A percentile compares a stretch with the other conserved stretches of the same genome.
phyloP scores from a whole-genome alignment of 2,113 vertebrate species.

The Oncorhynchus clarkii region DNA sequence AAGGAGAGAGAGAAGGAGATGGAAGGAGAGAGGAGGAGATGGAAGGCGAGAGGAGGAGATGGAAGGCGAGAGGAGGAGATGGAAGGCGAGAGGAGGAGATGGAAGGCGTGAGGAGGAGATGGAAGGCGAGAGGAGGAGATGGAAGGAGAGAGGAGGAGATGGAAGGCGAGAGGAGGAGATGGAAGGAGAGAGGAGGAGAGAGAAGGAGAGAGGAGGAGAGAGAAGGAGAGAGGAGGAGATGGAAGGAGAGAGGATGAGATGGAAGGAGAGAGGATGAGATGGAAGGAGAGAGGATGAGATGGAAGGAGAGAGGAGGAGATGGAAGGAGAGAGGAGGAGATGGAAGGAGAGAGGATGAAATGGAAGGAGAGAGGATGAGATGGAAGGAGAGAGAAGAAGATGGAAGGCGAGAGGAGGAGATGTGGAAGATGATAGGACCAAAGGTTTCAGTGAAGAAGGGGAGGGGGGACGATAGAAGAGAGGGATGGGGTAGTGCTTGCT shows the following conservation, averaged over 20 bases:
- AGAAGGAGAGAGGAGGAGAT: too few species aligned
- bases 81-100: too few species aligned
- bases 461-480: conserved; percentile 18
- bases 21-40: too few species aligned
- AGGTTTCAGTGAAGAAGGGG: conserved; percentile 5
- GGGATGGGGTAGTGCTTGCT: neutral
- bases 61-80: too few species aligned
- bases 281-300: too few species aligned
- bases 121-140: conserved; percentile 9
- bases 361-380: conserved; percentile 11
- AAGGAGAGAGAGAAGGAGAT: too few species aligned
- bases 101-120: conserved; percentile 2
- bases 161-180: conserved; percentile 7
- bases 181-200: conserved; percentile 20
- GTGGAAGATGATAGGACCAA: conserved; percentile 42
- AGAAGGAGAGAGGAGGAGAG: too few species aligned
- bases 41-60: too few species aligned
- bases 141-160: conserved; percentile 8
- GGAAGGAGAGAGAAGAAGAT: conserved; percentile 8
- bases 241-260: too few species aligned
- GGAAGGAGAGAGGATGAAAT: conserved; percentile 11
- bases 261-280: too few species aligned
- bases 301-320: too few species aligned
- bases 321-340: conserved; percentile 11
- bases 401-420: conserved; percentile 19